A percentile compares a stretch with the other conserved stretches of the same genome.
Evolutionary conservation across 2,113 vertebrate species (phyloP).

Genomic region (Tragelaphus scriptus): DNA sequence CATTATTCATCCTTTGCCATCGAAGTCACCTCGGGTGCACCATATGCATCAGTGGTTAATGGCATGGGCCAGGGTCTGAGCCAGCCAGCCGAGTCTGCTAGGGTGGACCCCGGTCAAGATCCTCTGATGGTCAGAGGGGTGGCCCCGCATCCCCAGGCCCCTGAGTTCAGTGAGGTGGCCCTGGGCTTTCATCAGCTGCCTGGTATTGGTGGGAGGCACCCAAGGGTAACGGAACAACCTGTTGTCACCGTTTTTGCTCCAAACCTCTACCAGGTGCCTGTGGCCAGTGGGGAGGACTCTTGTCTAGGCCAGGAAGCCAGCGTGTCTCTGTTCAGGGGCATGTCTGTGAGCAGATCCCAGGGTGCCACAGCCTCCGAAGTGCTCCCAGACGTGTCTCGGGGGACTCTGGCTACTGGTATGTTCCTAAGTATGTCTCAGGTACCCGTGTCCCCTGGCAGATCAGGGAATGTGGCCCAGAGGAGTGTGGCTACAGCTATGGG

Average conservation of each 20-base stretch:
- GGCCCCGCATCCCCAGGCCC: background rate
- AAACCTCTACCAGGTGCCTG: background rate
- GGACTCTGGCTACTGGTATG: background rate
- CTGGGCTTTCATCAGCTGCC: background rate
- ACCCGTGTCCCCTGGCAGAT: background rate
- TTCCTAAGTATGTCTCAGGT: background rate
- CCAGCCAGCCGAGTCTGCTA: background rate
- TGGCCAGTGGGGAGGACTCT: background rate
- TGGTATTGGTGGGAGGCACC: rapidly evolving
- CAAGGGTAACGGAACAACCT: background rate
- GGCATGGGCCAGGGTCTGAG: background rate
- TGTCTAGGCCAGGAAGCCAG: background rate
- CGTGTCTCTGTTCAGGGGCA: rapidly evolving
- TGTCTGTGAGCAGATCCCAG: background rate
- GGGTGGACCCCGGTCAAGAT: background rate
- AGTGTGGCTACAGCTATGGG: rapidly evolving
- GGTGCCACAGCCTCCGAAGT: background rate
- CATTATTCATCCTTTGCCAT: background rate
- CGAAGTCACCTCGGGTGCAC: rapidly evolving
- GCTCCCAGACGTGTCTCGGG: background rate
- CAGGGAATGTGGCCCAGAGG: background rate
- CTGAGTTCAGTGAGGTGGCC: background rate
- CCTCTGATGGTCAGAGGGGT: background rate
- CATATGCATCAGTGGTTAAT: rapidly evolving
- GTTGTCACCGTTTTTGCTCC: background rate